Conservation (phyloP, 2,797 vertebrate species). For the Alfaro cultratus region DNA sequence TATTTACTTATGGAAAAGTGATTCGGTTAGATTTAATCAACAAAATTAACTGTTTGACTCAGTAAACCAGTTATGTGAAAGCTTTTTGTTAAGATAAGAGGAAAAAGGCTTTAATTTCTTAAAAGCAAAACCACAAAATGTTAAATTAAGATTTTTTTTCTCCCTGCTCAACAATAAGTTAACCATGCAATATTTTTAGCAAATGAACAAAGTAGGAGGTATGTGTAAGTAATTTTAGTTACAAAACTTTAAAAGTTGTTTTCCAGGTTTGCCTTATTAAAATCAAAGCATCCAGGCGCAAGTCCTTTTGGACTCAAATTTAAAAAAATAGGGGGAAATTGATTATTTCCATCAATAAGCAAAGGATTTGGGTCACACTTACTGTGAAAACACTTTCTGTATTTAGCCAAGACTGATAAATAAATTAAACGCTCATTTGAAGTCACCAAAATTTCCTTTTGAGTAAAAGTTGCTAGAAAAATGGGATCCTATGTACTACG, state of each 20-base stretch:
- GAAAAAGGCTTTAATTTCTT: too few relatives aligned
- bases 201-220: too few relatives aligned
- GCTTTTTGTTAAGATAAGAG: not conserved
- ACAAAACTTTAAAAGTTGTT: not conserved
- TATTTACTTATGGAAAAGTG: not conserved
- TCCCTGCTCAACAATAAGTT: too few relatives aligned
- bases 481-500: not conserved
- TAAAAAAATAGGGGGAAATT: not conserved
- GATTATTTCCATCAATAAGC: not conserved
- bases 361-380: not conserved
- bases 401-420: not conserved
- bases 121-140: too few relatives aligned
- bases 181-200: too few relatives aligned
- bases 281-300: not conserved
- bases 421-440: not conserved
- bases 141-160: too few relatives aligned
- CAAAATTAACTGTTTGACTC: not conserved
- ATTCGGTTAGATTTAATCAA: not conserved
- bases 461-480: not conserved
- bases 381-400: not conserved
- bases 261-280: not conserved
- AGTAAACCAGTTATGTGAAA: not conserved
- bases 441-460: not conserved
- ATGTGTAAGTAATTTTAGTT: not conserved
- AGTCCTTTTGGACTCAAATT: not conserved